phyloP scores from a whole-genome alignment of 2,797 vertebrate species.

The Uromys caudimaculatus region DNA sequence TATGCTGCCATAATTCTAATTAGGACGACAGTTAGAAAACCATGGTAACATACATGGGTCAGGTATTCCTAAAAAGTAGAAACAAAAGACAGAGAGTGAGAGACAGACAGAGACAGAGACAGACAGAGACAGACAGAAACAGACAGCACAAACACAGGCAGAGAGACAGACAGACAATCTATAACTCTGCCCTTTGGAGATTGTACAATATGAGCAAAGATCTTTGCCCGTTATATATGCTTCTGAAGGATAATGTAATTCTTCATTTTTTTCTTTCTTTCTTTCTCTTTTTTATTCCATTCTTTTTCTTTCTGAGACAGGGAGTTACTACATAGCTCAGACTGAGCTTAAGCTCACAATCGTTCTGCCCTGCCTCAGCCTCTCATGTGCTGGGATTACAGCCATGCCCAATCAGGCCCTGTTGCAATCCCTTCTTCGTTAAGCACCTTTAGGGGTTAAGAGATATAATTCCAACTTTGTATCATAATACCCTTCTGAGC shows the following conservation, averaged over 20 bases:
- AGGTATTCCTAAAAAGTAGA: background rate
- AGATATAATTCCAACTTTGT: background rate
- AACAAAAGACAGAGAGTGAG: background rate
- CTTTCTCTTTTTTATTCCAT: background rate
- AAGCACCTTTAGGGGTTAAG: background rate
- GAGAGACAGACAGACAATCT: background rate
- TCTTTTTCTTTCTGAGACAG: background rate
- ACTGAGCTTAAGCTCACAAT: background rate
- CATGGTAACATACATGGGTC: background rate
- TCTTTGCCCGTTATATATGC: background rate
- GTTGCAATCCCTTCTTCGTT: background rate
- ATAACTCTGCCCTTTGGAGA: background rate
- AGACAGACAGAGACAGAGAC: no score
- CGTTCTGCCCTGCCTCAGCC: background rate
- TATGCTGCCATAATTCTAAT: background rate
- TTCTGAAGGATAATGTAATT: background rate
- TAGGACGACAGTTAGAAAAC: background rate
- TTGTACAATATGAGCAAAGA: background rate
- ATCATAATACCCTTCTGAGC: background rate
- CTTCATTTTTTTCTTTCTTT: background rate
- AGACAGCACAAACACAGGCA: no score
- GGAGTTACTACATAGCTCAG: background rate
- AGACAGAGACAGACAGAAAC: no score
- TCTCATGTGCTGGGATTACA: background rate
- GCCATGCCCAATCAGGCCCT: no score